Percentiles rank a stretch among this genome's conserved stretches.
These are phyloP conservation scores for Dicaeum eximium DNA, from an alignment of 2,113 vertebrate genomes.

Conservation along the genomic window DNA sequence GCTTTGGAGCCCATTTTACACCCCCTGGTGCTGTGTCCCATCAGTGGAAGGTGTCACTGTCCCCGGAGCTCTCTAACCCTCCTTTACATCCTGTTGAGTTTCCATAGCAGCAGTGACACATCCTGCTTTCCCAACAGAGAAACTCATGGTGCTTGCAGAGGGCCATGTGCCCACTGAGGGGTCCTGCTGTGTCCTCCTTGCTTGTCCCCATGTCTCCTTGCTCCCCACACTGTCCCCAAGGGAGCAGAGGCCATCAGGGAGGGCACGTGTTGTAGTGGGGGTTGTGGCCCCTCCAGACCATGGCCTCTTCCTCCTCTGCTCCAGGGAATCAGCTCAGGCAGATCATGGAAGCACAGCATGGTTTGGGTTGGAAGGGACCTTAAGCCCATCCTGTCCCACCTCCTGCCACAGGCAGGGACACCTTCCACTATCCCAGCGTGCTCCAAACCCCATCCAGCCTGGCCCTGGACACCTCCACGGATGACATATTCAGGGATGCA, in stretches of 20 bases:
- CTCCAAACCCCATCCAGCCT: background rate
- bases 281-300: background rate
- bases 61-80: background rate
- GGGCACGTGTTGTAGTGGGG: fast-evolving
- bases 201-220: background rate
- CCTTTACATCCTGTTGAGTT: background rate
- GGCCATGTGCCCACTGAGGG: fast-evolving
- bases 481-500: background rate
- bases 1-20: background rate
- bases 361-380: background rate
- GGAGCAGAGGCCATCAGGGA: background rate
- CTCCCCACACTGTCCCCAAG: fast-evolving
- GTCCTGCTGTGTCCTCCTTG: background rate
- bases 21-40: background rate
- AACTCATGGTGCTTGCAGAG: fast-evolving
- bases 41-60: background rate
- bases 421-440: background rate
- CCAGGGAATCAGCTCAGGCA: background rate
- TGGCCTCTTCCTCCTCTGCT: fast-evolving
- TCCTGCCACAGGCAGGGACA: background rate
- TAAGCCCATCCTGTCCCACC: background rate
- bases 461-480: background rate
- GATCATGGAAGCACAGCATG: background rate
- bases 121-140: background rate
- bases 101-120: background rate